Evolutionary conservation across 2,888 invertebrate genomes (phyloP), one percentile per base, ranked within the genome.

Genomic region (Charanyca ferruginea): DNA sequence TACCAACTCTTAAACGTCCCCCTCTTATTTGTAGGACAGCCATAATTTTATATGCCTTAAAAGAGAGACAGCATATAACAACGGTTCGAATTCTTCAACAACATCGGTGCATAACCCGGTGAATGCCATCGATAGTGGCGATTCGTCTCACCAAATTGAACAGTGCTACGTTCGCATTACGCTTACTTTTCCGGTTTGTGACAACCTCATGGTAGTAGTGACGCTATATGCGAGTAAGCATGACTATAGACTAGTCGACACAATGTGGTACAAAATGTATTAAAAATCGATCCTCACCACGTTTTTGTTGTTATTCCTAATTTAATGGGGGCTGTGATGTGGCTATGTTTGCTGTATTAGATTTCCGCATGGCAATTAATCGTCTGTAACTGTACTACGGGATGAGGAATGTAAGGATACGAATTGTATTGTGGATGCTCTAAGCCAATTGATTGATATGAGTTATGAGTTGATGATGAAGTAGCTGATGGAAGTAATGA

Each of bases 131-230:
- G 66, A 70, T 69, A 62, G 49, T 22, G 47, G 48, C 68, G 63
- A 77, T 80, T 79, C 65, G 81, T 70, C 63, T 82, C 73, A 79
- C 67, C 66, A 69, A 81, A 82, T 79, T 72, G 69, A 82, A 49
- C 71, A 67, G 52, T 57, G 47, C 42, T n/a, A 35, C 20, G 62
- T 77, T 73, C 71, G 79, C 76, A 79, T 82, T 80, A 76, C 66
- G 55, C 76, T 49, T 66, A 67, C 65, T 81, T 85, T 86, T 83
- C 83, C 83, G 71, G 73, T 81, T 72, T 69, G 71, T 13, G 79
- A 48, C 67, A 79, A 25, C 8, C 51, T 28, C n/a, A n/a, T n/a
- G n/a, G n/a, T n/a, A n/a, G 44, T 32, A 57, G 41, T 23, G 44
- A 18, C 13, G 6, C n/a, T 9, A 11, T 35, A 45, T 74, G 73